Evolutionary conservation across 2,113 vertebrate genomes (phyloP), one percentile per base, ranked within the genome.

Genomic region (Oryzias celebensis): DNA sequence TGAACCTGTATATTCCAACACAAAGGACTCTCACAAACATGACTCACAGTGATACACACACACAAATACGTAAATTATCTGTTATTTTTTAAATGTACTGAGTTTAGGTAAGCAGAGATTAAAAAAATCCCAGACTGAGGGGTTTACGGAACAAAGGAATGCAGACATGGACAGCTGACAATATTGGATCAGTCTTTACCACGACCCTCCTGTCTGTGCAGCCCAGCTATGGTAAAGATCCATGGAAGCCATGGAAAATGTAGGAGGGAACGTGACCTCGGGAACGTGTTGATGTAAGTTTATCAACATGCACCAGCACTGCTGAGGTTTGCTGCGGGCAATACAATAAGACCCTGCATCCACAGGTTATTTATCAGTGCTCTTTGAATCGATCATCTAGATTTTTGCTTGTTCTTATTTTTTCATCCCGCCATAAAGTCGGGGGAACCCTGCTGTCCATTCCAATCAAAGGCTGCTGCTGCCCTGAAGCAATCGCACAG

Each of bases 401-500:
- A 73, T 50, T 74, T 70, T 55, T 59, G 13, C 76, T 56, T 58
- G 36, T 58, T 64, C 54, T 59, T 20, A 76, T 56, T 58, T 64
- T 57, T 7, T 2, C 74, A 70, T 65, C 77, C 78, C 85, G 6
- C 75, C 46, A 53, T 56, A 57, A 61, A 41, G 45, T n/a, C 49
- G 41, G 50, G 71, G 75, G 71, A 71, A 58, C 66, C 69, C 64
- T 73, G 63, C 66, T 54, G 71, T 84, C 82, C 55, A 12, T 67
- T 84, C 80, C 70, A 87, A 83, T 87, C 71, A 82, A 79, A 78
- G 65, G 84, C 86, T 88, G 87, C 62, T 73, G 87, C 87, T 91
- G 90, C 89, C 85, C 87, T 90, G 89, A 88, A 91, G 90, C 88
- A 91, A 90, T 91, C 89, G 56, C 86, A 89, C 89, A 91, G 87